These are phyloP conservation scores for Podarcis siculus DNA, from an alignment of 2,797 vertebrate species.

Conservation along the genomic window DNA sequence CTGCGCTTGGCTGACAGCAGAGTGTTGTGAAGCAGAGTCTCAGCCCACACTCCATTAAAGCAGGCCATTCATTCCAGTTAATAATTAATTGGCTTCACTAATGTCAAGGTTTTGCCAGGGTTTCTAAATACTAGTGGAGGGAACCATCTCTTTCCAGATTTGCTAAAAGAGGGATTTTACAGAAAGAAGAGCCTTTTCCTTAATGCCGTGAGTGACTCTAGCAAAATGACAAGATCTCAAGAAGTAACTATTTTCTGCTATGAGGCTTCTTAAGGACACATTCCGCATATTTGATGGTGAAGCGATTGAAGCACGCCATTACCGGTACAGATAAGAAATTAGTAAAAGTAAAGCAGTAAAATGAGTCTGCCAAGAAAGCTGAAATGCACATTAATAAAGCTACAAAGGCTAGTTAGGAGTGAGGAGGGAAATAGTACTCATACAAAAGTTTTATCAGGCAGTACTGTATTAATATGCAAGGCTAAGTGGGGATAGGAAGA, in stretches of 20 bases:
- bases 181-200: background rate
- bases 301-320: conserved; percentile 29
- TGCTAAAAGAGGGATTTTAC: background rate
- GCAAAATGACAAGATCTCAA: conserved; percentile 22
- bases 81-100: conserved; percentile 60
- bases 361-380: background rate
- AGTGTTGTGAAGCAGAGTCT: conserved; percentile 18
- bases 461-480: background rate
- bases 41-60: conserved; percentile 44
- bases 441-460: background rate
- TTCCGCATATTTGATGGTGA: conserved; percentile 53
- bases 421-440: background rate
- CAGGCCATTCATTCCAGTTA: conserved; percentile 27
- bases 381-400: background rate
- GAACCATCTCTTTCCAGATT: conserved; percentile 31
- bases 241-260: conserved; percentile 53
- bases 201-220: background rate
- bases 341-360: conserved; percentile 26
- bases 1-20: conserved; percentile 17
- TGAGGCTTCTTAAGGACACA: conserved; percentile 61
- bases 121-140: conserved; percentile 47
- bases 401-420: background rate
- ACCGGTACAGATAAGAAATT: background rate
- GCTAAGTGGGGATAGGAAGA: background rate
- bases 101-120: conserved; percentile 50